Percentiles rank a stretch among this genome's conserved stretches.
phyloP scores from a whole-genome alignment of 2,888 invertebrate species.

The Pachymerium ferrugineum region DNA sequence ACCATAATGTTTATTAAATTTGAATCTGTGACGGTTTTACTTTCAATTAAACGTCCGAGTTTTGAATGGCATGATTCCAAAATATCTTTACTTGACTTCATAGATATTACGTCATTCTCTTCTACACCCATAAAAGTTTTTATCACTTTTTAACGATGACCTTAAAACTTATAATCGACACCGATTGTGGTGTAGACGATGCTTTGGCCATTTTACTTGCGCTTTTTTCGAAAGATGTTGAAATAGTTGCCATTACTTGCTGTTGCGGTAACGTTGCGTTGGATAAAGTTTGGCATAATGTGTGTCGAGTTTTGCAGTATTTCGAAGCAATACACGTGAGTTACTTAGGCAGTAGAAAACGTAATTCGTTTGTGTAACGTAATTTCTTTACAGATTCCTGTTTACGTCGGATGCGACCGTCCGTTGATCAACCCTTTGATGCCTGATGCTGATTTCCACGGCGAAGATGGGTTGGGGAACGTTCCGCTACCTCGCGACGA shows the following conservation, averaged over 20 bases:
- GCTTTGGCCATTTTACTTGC: constrained; percentile 46
- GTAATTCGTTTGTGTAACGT: not conserved
- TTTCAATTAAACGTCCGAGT: not conserved
- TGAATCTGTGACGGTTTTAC: not conserved
- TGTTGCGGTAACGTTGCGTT: constrained; percentile 44
- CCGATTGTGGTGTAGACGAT: constrained; percentile 47
- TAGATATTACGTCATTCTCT: not conserved
- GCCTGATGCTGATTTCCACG: constrained; percentile 24
- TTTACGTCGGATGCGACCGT: constrained; percentile 42
- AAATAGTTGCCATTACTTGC: constrained; percentile 45
- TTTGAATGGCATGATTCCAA: not conserved
- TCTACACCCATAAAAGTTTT: not conserved
- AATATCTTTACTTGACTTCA: not conserved
- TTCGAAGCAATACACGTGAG: constrained; percentile 40
- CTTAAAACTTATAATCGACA: constrained; percentile 43
- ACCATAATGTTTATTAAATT: no score
- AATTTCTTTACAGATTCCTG: constrained; percentile 40
- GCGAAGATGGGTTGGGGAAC: constrained; percentile 38
- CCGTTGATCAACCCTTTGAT: constrained; percentile 37
- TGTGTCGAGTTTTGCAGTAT: constrained; percentile 42
- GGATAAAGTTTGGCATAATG: constrained; percentile 42
- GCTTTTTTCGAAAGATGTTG: constrained; percentile 40
- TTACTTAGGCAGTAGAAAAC: constrained; percentile 28
- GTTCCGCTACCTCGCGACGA: constrained; percentile 39
- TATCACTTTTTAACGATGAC: no score